Evolutionary conservation across 1,140 invertebrate species (phyloP), one percentile per base, ranked within the genome.

Genomic region (Macrosteles quadrilineatus): DNA sequence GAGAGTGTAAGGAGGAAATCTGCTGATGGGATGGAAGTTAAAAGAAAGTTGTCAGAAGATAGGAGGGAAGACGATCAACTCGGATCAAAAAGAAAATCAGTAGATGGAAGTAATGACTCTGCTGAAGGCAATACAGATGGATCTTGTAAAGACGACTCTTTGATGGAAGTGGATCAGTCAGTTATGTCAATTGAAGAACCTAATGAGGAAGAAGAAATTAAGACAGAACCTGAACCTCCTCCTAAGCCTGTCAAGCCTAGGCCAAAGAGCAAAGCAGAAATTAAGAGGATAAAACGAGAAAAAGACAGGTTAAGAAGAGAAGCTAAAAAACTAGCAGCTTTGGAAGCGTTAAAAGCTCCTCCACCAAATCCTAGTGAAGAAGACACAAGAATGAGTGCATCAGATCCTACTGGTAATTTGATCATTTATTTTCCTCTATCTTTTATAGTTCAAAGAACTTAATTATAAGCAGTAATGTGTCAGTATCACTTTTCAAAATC

Each of bases 381-480:
- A 78, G 92, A 94, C 76, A 95, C 92, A 1, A 86, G 92, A 74
- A 95, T 94, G 92, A 94, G 92, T 81, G 91, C 91, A 12, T 90
- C 85, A 75, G 82, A 82, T 29, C 55, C 25, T 29, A 59, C 25
- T 59, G 55, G 55, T 59, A 59, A 14, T 14, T 36, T 36, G 32
- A 4, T 36, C 32, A 6, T 36, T 36, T 36, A 36, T 36, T 36
- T 36, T 6, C 14, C 32, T 36, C 14, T 36, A 4, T 36, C 14
- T 36, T 36, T 36, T 6, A 36, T 36, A 6, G 32, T 14, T 36
- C n/a, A n/a, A n/a, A n/a, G n/a, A n/a, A n/a, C n/a, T n/a, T n/a
- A n/a, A n/a, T n/a, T n/a, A n/a, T n/a, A n/a, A n/a, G n/a, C n/a
- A n/a, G n/a, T n/a, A n/a, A n/a, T n/a, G n/a, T n/a, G n/a, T n/a